Base-by-base conservation (phyloP, 2,797 vertebrate genomes). In the Cynopterus sphinx region DNA sequence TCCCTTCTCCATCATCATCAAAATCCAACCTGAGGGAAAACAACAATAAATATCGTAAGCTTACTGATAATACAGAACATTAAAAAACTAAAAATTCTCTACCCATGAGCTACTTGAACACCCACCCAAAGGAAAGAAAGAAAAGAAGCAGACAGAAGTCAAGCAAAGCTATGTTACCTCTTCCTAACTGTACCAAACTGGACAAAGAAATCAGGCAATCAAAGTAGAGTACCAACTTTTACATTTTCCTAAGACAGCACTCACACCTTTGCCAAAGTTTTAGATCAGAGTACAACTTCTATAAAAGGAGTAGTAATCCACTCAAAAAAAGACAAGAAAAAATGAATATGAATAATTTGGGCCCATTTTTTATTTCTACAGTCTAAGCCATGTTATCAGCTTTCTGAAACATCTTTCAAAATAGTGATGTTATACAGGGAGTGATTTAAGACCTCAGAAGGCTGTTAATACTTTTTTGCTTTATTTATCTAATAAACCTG, bases 1-100 rank as follows among this genome's bases (percentile, higher is more conserved):
- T 99, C 8, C 99, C 99, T 90, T 99, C 98, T 57, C 97, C 98
- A 10, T 99, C 98, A n/a, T 99, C 99, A 90, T 99, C 99, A 98
- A 99, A 99, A 98, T 99, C 99, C 3, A 99, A 97, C 97, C 99
- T 99, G 97, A 43, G 92, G 97, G 95, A 97, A 96, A 41, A 4
- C 87, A 97, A 97, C 33, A 95, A 95, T 31, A 95, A 93, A 88
- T 74, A 93, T 2, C 59, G 2, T 96, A 87, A 93, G 59, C 24
- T 39, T 93, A 90, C 3, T 71, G 67, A 73, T 73, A 94, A 87
- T 59, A 81, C 0, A 96, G 55, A 82, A 81, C 26, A 87, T 49
- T 84, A 71, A 90, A 39, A 93, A 89, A 90, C 41, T 85, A 77
- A 81, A 70, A 81, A 83, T 96, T 90, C 17, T 86, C 71, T 83